Base-by-base conservation (phyloP, 2,797 vertebrate genomes). In the Scarus forsteni region DNA sequence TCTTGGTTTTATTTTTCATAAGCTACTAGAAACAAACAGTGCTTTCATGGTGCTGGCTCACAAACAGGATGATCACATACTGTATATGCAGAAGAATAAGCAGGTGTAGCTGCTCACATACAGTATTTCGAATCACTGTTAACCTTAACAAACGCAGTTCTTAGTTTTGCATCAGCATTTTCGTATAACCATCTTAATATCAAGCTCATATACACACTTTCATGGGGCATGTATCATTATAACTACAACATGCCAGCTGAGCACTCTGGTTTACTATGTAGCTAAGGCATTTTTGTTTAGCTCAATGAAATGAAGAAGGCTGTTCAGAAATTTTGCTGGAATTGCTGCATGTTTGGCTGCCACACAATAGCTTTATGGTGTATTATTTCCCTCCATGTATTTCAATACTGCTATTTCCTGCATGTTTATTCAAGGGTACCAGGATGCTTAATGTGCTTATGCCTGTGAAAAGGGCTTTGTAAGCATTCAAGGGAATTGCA, bases 391-490 rank as follows among this genome's bases (percentile, higher is more conserved):
- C 15, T 27, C 42, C 56, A 51, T 70, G 63, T 73, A 65, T 75
- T 80, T 71, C 46, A 12, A 60, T 70, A 72, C 60, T 46, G 62
- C 36, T 57, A 78, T 68, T 73, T 68, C 63, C 64, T 70, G 70
- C 75, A 82, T 77, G 70, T 81, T 86, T 79, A 83, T 87, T 88
- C 77, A 80, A 77, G 65, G 55, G 63, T 46, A 73, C 68, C 66
- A 66, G 66, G 65, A 77, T 36, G 60, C 75, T 83, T 79, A 56
- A 72, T 65, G 73, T 76, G 81, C 75, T 87, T 77, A 84, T 73
- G 58, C 66, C 73, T 80, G 66, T 70, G 65, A 80, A 85, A 83
- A 83, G 57, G 39, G 75, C 83, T 89, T 87, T 84, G 73, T 77
- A 83, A 85, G 82, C 81, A 78, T 89, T 80, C 51, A 18, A 13